Conservation (phyloP, 2,888 invertebrate species). For the Gonocerus acuteangulatus region DNA sequence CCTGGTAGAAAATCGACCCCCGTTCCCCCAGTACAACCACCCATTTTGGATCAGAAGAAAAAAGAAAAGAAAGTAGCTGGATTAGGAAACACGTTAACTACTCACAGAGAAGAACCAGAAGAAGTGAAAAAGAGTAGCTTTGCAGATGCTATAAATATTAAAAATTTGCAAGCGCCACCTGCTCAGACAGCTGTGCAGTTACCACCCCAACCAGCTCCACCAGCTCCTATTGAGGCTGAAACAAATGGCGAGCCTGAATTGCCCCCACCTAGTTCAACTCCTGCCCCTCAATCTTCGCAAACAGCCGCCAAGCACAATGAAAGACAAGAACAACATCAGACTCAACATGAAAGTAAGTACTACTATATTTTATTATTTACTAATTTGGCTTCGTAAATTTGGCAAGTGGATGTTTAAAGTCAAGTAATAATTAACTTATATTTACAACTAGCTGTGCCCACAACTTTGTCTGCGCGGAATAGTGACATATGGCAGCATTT, state of each 20-base stretch:
- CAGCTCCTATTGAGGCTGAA: not conserved
- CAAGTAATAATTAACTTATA: too few relatives aligned
- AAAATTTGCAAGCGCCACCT: not conserved
- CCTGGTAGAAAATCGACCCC: slow-evolving; percentile 10
- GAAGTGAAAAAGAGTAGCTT: slow-evolving; percentile 4
- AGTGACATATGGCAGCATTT: too few relatives aligned
- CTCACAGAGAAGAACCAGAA: slow-evolving; percentile 9
- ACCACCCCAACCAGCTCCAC: not conserved
- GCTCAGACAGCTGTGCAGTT: not conserved
- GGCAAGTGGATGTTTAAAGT: too few relatives aligned
- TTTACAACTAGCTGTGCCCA: too few relatives aligned
- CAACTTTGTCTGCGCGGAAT: too few relatives aligned
- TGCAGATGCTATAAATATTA: slow-evolving; percentile 8
- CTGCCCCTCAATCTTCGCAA: not conserved
- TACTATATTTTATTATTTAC: too few relatives aligned
- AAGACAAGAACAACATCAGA: not conserved
- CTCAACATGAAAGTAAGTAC: not conserved
- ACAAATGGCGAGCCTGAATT: slow-evolving; percentile 11
- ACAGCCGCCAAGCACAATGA: slow-evolving; percentile 1
- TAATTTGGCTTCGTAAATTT: too few relatives aligned
- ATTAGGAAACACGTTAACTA: not conserved
- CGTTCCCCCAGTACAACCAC: not conserved
- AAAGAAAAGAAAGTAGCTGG: slow-evolving; percentile 15
- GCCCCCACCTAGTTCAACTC: not conserved
- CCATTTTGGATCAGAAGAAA: slow-evolving; percentile 9